phyloP scores from a whole-genome alignment of 2,797 vertebrate species.

The Corythornis leucogaster region DNA sequence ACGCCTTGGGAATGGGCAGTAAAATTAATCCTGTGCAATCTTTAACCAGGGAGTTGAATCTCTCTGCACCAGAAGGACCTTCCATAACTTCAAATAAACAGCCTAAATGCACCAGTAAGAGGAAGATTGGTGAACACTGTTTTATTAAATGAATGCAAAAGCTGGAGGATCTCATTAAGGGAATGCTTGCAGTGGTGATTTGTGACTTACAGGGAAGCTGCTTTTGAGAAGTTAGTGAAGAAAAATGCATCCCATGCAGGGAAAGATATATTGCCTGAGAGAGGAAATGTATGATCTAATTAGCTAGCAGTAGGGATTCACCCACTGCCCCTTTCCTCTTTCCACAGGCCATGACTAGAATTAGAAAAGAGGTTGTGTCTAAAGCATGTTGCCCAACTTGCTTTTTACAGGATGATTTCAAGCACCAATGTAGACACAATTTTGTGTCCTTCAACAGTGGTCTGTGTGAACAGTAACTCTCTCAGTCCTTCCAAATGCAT shows the following conservation, averaged over 20 bases:
- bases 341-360: neutral
- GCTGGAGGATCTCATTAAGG: conserved; percentile 51
- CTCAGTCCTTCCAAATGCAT: neutral
- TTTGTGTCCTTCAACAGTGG: neutral
- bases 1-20: neutral
- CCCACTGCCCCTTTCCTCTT: conserved; percentile 44
- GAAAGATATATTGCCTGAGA: conserved; percentile 58
- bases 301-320: conserved; percentile 56
- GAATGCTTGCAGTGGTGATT: conserved; percentile 47
- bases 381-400: neutral
- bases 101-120: neutral
- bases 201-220: conserved; percentile 51
- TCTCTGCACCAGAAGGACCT: conserved; percentile 18
- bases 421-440: neutral
- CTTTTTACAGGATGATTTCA: neutral
- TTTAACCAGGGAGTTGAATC: neutral
- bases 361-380: neutral
- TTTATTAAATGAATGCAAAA: conserved; percentile 55
- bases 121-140: conserved; percentile 23
- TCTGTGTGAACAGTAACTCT: neutral
- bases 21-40: neutral
- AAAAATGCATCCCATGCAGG: conserved; percentile 56
- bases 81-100: conserved; percentile 33
- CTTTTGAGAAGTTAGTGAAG: conserved; percentile 45
- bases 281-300: conserved; percentile 49